Conservation (phyloP, 2,113 vertebrate species). For the Pseudorhombus dupliciocellatus region DNA sequence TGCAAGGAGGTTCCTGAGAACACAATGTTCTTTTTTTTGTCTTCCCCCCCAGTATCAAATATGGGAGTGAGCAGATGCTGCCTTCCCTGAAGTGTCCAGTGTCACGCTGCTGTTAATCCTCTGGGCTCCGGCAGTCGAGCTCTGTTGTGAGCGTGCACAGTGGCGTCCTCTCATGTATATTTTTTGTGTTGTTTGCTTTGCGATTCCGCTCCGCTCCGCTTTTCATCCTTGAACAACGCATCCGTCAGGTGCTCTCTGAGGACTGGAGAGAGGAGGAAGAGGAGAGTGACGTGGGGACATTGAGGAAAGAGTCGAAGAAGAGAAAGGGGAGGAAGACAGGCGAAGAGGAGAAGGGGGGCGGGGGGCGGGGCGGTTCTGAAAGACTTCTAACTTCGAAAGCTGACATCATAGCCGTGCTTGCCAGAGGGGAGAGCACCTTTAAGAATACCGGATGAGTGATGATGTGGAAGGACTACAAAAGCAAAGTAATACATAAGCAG, state of each 20-base stretch:
- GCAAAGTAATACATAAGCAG: constrained; percentile 73
- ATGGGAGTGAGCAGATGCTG: constrained; percentile 70
- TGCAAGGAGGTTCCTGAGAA: constrained; percentile 50
- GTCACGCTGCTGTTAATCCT: constrained; percentile 58
- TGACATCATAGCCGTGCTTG: constrained; percentile 73
- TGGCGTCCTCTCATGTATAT: constrained; percentile 52
- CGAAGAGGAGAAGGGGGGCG: constrained; percentile 33
- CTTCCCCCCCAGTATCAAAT: constrained; percentile 52
- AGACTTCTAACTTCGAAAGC: constrained; percentile 73
- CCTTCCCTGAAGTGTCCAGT: constrained; percentile 69
- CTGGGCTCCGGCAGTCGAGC: constrained; percentile 31
- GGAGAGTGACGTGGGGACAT: constrained; percentile 44
- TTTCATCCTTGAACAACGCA: constrained; percentile 73
- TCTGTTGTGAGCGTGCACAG: constrained; percentile 9
- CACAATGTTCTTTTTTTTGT: constrained; percentile 45
- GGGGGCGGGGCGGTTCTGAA: constrained; percentile 72
- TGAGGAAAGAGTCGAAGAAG: constrained; percentile 49
- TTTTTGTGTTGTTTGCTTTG: constrained; percentile 71
- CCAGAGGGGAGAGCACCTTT: constrained; percentile 79
- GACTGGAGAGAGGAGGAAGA: constrained; percentile 39
- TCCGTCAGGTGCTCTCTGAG: constrained; percentile 77
- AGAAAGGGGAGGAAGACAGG: constrained; percentile 13
- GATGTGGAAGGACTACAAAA: constrained; percentile 76
- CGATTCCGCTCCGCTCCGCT: constrained; percentile 60
- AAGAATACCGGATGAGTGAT: constrained; percentile 77